phyloP scores from a whole-genome alignment of 1,140 invertebrate genomes.

The Nasonia vitripennis region DNA sequence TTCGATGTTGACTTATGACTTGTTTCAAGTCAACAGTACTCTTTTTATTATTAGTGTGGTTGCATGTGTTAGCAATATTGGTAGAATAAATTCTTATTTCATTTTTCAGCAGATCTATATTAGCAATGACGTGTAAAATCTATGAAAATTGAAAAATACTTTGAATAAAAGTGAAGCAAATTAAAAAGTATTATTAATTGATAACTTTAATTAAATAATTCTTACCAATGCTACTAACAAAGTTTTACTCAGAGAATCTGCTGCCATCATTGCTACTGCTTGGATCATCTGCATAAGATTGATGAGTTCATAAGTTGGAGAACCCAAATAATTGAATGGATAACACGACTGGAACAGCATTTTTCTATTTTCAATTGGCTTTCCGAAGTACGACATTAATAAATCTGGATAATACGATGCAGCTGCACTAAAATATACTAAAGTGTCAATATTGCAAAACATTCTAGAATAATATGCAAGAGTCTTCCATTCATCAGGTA shows the following conservation, averaged over 20 bases:
- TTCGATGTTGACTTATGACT: constrained; percentile 12
- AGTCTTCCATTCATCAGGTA: constrained; percentile 4
- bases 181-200: background rate
- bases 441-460: constrained; percentile 12
- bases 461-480: background rate
- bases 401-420: constrained; percentile 6
- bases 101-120: background rate
- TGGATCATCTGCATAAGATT: constrained; percentile 6
- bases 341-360: constrained; percentile 2
- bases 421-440: constrained; percentile 2
- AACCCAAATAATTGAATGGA: constrained; percentile 20
- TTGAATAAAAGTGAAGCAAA: background rate
- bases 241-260: constrained; percentile 23
- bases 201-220: background rate
- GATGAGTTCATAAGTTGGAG: constrained; percentile 25
- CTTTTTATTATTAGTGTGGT: background rate
- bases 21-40: background rate
- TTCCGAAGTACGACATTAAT: background rate
- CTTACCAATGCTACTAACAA: constrained; percentile 25
- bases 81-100: constrained; percentile 21
- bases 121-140: constrained; percentile 3
- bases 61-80: background rate
- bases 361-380: background rate
- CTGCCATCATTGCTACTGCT: background rate
- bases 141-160: background rate